phyloP scores from a whole-genome alignment of 2,888 invertebrate genomes.

The Heliconius ethilla region DNA sequence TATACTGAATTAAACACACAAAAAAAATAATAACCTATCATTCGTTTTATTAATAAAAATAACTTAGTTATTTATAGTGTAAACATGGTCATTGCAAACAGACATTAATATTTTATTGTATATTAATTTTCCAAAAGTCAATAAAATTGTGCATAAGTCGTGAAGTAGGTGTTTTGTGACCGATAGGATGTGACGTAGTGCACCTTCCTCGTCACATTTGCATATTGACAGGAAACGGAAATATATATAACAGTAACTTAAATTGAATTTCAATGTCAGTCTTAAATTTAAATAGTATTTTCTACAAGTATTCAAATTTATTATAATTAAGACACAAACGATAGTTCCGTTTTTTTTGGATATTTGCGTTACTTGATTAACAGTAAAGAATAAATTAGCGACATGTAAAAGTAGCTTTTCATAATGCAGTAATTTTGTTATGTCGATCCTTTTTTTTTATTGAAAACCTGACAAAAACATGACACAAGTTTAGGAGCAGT shows the following conservation, averaged over 20 bases:
- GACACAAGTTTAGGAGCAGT: neutral
- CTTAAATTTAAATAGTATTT: constrained; percentile 7
- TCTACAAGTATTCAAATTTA: neutral
- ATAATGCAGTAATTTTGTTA: neutral
- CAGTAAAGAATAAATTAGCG: neutral
- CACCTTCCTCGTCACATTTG: constrained; percentile 29
- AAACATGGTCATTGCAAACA: neutral
- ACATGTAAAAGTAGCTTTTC: no score
- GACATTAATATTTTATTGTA: constrained; percentile 4
- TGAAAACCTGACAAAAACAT: neutral
- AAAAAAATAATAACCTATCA: neutral
- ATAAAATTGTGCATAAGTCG: neutral
- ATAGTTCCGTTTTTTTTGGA: neutral
- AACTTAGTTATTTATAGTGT: neutral
- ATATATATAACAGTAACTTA: constrained; percentile 16
- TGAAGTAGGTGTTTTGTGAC: constrained; percentile 2
- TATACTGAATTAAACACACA: neutral
- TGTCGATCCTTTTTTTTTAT: neutral
- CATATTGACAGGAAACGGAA: constrained; percentile 29
- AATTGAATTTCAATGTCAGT: constrained; percentile 18
- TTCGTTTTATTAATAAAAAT: neutral
- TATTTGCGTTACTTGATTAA: neutral
- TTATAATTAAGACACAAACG: neutral
- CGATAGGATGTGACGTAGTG: constrained; percentile 32
- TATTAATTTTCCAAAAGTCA: neutral